These are phyloP conservation scores for Grapholita molesta DNA, from an alignment of 1,140 invertebrate species.

Conservation along the genomic window DNA sequence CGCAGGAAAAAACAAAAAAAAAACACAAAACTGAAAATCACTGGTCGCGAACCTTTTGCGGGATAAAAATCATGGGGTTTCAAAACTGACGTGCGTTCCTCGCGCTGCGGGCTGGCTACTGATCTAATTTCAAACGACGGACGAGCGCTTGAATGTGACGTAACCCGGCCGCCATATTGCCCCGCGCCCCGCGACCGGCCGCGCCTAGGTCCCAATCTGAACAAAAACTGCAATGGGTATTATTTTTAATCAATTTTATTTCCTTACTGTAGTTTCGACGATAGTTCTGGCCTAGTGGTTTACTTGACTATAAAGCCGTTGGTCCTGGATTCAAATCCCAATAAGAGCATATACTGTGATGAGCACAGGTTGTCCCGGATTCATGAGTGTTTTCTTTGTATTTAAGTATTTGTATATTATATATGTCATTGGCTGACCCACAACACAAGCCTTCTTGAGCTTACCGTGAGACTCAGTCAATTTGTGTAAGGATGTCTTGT, in stretches of 20 bases:
- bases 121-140: constrained; percentile 69
- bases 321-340: too few relatives aligned
- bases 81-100: constrained; percentile 25
- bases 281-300: neutral
- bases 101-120: constrained; percentile 50
- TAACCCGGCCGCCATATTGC: constrained; percentile 63
- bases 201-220: constrained; percentile 52
- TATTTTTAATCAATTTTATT: constrained; percentile 58
- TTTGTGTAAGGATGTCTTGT: too few relatives aligned
- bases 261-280: constrained; percentile 21
- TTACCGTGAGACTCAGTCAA: too few relatives aligned
- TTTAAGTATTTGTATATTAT: too few relatives aligned
- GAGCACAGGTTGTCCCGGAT: too few relatives aligned
- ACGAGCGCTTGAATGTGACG: constrained; percentile 59
- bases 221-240: constrained; percentile 67
- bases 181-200: constrained; percentile 37
- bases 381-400: too few relatives aligned
- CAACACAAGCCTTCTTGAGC: too few relatives aligned
- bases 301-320: too few relatives aligned
- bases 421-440: too few relatives aligned
- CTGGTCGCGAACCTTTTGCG: constrained; percentile 21
- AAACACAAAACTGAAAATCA: constrained; percentile 37
- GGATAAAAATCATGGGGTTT: neutral
- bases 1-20: constrained; percentile 24
- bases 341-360: too few relatives aligned